Conservation (phyloP, 1,140 invertebrate species). For the Mycetomoellerius zeteki region DNA sequence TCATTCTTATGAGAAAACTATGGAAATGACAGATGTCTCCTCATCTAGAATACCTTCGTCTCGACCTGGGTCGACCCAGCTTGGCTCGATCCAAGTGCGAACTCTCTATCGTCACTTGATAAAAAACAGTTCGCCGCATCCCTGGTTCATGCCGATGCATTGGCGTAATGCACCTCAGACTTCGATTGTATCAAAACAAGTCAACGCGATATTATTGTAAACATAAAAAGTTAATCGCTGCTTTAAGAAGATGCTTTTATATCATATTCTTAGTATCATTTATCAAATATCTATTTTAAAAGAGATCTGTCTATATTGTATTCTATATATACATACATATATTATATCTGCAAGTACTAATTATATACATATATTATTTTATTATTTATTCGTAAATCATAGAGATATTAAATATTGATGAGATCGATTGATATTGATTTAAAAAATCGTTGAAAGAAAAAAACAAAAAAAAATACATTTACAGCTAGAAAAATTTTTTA, state of each 20-base stretch:
- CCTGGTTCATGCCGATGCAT: slow-evolving; percentile 74
- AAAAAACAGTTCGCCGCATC: slow-evolving; percentile 79
- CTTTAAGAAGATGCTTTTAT: background rate
- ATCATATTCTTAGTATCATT: background rate
- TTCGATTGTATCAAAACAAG: slow-evolving; percentile 25
- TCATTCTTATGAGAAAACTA: slow-evolving; percentile 73
- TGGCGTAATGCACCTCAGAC: slow-evolving; percentile 65
- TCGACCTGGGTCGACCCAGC: slow-evolving; percentile 68
- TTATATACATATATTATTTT: background rate
- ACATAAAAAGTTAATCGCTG: background rate
- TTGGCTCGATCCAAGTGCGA: slow-evolving; percentile 76
- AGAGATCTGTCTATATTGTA: background rate
- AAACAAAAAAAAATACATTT: background rate
- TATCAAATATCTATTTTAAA: slow-evolving; percentile 2
- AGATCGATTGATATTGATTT: no score
- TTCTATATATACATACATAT: background rate
- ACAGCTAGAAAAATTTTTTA: background rate
- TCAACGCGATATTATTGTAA: background rate
- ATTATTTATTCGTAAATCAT: background rate
- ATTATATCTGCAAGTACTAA: background rate
- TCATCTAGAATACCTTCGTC: slow-evolving; percentile 72
- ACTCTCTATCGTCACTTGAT: slow-evolving; percentile 80
- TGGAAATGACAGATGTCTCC: slow-evolving; percentile 75
- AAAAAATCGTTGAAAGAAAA: background rate
- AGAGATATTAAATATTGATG: background rate